Conservation (phyloP, 2,113 vertebrate species). For the Plectropomus leopardus region DNA sequence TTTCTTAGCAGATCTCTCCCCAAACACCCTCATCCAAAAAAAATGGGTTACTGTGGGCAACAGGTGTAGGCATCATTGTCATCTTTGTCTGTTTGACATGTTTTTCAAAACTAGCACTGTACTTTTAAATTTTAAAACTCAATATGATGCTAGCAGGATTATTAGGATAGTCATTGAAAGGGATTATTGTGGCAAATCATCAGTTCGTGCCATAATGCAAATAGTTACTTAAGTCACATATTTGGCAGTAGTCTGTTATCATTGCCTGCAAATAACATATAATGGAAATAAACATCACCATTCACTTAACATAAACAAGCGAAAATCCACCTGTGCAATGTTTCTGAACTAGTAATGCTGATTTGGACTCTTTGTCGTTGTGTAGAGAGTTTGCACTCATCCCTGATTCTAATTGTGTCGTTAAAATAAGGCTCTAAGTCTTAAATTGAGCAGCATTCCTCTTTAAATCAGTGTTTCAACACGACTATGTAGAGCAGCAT, state of each 20-base stretch:
- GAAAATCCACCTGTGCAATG: not conserved
- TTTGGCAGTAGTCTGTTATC: not conserved
- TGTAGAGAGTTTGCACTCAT: not conserved
- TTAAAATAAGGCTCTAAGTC: not conserved
- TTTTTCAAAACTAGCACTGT: not conserved
- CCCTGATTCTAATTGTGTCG: not conserved
- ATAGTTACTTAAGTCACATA: not conserved
- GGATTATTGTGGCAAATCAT: not conserved
- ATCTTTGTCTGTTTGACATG: not conserved
- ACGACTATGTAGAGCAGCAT: slow-evolving; percentile 33
- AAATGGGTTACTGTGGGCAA: not conserved
- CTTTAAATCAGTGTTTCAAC: slow-evolving; percentile 39
- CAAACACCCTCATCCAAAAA: not conserved
- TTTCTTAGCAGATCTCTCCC: not conserved
- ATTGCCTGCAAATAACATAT: not conserved
- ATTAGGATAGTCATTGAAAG: not conserved
- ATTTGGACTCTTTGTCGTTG: not conserved
- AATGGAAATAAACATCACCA: not conserved
- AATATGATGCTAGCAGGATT: not conserved
- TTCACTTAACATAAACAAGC: not conserved
- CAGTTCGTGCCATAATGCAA: not conserved
- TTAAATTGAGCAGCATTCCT: not conserved
- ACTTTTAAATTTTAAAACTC: not conserved
- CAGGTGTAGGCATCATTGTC: not conserved
- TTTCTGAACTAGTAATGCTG: not conserved